These are phyloP conservation scores for Drosophila anomelani DNA, from an alignment of 2,888 invertebrate species.

Conservation along the genomic window DNA sequence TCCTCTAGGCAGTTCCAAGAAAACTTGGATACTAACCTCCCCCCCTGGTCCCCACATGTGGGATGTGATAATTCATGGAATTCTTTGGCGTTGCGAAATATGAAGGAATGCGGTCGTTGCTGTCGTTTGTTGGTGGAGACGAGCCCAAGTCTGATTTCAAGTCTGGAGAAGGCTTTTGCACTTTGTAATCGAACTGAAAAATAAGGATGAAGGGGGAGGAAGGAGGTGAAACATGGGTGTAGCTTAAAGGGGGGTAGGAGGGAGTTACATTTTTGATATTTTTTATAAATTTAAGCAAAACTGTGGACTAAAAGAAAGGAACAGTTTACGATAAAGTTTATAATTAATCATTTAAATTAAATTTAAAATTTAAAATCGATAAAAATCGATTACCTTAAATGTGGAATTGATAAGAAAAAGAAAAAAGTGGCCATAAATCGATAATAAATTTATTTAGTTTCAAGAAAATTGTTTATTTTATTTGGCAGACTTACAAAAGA, in stretches of 20 bases:
- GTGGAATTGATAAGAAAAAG: background rate
- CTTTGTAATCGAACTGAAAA: slow-evolving; percentile 65
- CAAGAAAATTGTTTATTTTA: background rate
- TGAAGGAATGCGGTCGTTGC: slow-evolving; percentile 68
- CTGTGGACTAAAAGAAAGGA: background rate
- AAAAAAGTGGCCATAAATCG: background rate
- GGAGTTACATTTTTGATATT: background rate
- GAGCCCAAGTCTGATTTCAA: slow-evolving; percentile 34
- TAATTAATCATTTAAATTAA: background rate
- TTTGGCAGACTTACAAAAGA: background rate
- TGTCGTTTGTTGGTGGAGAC: slow-evolving; percentile 21
- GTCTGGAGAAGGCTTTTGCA: slow-evolving; percentile 40
- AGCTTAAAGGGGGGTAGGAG: background rate
- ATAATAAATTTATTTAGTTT: too few relatives aligned
- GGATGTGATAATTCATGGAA: slow-evolving; percentile 58
- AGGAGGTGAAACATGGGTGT: background rate
- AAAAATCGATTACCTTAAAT: background rate
- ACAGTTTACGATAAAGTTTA: too few relatives aligned
- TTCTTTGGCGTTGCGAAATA: slow-evolving; percentile 73
- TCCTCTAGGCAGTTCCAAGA: slow-evolving; percentile 60
- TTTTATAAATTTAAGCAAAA: slow-evolving; percentile 4
- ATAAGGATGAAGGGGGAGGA: background rate
- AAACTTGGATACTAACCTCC: slow-evolving; percentile 15
- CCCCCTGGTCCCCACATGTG: slow-evolving; percentile 36
- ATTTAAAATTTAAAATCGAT: background rate